Evolutionary conservation across 2,888 invertebrate species (phyloP).

Genomic region (Dolomedes plantarius): DNA sequence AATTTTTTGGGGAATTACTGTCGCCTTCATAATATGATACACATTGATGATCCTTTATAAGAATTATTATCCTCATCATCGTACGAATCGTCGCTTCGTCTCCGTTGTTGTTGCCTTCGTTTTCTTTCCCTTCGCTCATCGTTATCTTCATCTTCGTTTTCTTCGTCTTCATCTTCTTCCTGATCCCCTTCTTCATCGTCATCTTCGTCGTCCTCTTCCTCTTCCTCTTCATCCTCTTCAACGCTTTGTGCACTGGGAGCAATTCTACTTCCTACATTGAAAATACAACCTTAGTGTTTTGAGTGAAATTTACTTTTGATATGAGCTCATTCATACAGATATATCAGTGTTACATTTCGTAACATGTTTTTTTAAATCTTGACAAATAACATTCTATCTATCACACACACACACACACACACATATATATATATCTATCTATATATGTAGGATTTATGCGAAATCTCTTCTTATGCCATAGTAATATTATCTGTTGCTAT

Average conservation of each 20-base stretch:
- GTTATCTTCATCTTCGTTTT: constrained; percentile 19
- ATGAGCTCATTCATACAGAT: too few species aligned
- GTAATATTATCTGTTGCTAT: too few species aligned
- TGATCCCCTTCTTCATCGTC: constrained; percentile 62
- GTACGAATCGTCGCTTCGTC: constrained; percentile 35
- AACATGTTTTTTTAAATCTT: too few species aligned
- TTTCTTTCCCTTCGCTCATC: constrained; percentile 3
- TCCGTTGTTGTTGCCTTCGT: constrained; percentile 11
- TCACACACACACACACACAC: too few species aligned
- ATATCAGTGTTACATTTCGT: too few species aligned
- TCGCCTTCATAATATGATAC: constrained; percentile 32
- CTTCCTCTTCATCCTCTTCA: constrained; percentile 23
- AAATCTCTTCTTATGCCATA: too few species aligned
- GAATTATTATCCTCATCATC: constrained; percentile 55
- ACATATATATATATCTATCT: too few species aligned
- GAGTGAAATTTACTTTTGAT: too few species aligned
- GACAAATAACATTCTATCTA: too few species aligned
- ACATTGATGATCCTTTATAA: constrained; percentile 59
- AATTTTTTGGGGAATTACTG: too few species aligned
- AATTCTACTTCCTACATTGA: constrained; percentile 7
- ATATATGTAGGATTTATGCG: too few species aligned
- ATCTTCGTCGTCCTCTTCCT: constrained; percentile 48
- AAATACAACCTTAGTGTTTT: neutral
- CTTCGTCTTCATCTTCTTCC: constrained; percentile 46
- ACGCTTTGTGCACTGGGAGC: neutral